Conservation (phyloP, 2,888 invertebrate species). For the Auanema sp. region DNA sequence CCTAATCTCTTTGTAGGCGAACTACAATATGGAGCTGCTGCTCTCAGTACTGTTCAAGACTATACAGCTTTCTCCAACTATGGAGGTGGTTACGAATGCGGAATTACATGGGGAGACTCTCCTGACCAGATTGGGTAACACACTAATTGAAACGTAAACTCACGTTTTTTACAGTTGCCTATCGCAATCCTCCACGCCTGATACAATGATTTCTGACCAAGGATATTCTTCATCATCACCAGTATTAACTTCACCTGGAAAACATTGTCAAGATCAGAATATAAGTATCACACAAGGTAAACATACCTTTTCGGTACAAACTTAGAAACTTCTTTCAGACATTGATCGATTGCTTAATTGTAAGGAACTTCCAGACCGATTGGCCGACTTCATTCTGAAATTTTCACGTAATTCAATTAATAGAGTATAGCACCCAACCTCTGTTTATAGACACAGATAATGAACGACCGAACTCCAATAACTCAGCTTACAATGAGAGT, state of each 20-base stretch:
- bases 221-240: conserved; percentile 46
- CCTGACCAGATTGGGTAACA: conserved; percentile 36
- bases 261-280: not conserved
- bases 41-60: conserved; percentile 39
- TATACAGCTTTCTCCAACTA: conserved; percentile 40
- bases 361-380: conserved; percentile 53
- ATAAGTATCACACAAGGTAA: not conserved
- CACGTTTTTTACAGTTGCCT: conserved; percentile 16
- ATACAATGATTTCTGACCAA: conserved; percentile 52
- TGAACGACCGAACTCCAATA: conserved; percentile 59
- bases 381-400: conserved; percentile 63
- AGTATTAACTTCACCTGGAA: not conserved
- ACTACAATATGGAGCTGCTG: conserved; percentile 35
- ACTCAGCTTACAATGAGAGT: conserved; percentile 51
- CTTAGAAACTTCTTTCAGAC: conserved; percentile 8
- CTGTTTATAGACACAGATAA: conserved; percentile 50
- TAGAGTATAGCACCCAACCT: conserved; percentile 35
- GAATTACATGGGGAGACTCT: conserved; percentile 38
- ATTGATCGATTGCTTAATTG: not conserved
- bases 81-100: conserved; percentile 55
- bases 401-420: conserved; percentile 51
- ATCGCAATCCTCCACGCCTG: conserved; percentile 52
- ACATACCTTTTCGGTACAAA: conserved; percentile 4
- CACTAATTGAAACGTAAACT: not conserved
- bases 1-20: conserved; percentile 2